Conservation (phyloP, 2,797 vertebrate species). For the Neoniphon sammara region DNA sequence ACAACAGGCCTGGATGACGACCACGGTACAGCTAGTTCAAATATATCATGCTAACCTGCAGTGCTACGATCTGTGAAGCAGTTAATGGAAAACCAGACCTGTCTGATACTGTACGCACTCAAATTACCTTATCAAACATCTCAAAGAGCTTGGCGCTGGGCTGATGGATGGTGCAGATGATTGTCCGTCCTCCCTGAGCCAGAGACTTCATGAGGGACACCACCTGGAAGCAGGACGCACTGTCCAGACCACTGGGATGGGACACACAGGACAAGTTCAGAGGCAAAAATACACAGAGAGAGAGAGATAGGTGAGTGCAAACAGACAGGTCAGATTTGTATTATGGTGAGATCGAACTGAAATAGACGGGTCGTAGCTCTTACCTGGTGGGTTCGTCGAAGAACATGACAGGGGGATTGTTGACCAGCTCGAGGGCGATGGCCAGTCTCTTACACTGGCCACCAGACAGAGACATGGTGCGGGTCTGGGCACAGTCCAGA, state of each 20-base stretch:
- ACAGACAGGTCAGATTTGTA: background rate
- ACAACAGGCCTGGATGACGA: conserved; percentile 44
- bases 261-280: background rate
- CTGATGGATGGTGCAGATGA: conserved; percentile 99
- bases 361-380: background rate
- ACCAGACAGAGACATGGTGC: conserved; percentile 91
- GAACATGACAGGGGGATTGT: conserved; percentile 99
- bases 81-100: conserved; percentile 52
- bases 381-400: conserved; percentile 99
- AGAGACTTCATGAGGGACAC: conserved; percentile 96
- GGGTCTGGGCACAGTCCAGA: conserved; percentile 92
- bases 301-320: background rate
- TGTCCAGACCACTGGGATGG: conserved; percentile 91
- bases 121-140: conserved; percentile 96
- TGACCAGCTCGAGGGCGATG: conserved; percentile 96
- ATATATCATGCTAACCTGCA: conserved; percentile 44
- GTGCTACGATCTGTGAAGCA: conserved; percentile 15
- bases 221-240: conserved; percentile 97
- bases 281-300: background rate
- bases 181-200: conserved; percentile 95
- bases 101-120: conserved; percentile 39
- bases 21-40: conserved; percentile 28
- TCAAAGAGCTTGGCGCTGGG: conserved; percentile 99
- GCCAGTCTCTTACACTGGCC: conserved; percentile 97
- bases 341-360: background rate